Evolutionary conservation across 2,888 invertebrate species (phyloP).

Genomic region (Asteroscopus sphinx): DNA sequence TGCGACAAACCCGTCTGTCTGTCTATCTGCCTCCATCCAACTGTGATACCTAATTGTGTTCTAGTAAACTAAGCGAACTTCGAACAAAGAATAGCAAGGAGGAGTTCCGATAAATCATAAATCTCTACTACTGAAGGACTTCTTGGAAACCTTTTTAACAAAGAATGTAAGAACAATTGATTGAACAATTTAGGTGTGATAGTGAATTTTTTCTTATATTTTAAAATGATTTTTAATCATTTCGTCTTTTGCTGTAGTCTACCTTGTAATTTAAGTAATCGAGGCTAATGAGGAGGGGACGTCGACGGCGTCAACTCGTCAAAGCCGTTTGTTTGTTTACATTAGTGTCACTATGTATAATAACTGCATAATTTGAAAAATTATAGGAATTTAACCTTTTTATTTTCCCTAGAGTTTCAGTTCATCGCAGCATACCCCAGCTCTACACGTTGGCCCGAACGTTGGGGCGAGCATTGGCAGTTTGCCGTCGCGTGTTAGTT

Average conservation of each 20-base stretch:
- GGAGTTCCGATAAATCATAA: conserved; percentile 11
- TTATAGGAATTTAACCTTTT: no score
- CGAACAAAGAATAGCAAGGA: conserved; percentile 19
- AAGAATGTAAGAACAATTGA: neutral
- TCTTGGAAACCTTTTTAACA: conserved; percentile 1
- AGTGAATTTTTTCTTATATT: neutral
- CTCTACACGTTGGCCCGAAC: no score
- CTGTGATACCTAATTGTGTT: conserved; percentile 25
- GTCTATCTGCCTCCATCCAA: conserved; percentile 1
- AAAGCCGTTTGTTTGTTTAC: conserved; percentile 43
- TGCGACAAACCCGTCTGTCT: conserved; percentile 1
- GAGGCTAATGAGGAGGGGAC: conserved; percentile 37
- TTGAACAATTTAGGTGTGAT: neutral
- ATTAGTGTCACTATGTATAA: conserved; percentile 18
- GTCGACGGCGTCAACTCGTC: conserved; percentile 31
- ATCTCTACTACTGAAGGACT: conserved; percentile 8
- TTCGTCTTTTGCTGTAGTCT: conserved; percentile 6
- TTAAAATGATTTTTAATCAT: no score
- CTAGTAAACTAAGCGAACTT: conserved; percentile 7
- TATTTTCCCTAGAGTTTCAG: no score
- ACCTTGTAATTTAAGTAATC: conserved; percentile 37
- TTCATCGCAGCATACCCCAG: neutral
- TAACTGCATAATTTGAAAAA: neutral
- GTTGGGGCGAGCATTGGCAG: no score
- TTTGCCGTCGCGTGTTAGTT: no score